Evolutionary conservation across 2,113 vertebrate species (phyloP), one percentile per base, ranked within the genome.

Genomic region (Anguilla rostrata): DNA sequence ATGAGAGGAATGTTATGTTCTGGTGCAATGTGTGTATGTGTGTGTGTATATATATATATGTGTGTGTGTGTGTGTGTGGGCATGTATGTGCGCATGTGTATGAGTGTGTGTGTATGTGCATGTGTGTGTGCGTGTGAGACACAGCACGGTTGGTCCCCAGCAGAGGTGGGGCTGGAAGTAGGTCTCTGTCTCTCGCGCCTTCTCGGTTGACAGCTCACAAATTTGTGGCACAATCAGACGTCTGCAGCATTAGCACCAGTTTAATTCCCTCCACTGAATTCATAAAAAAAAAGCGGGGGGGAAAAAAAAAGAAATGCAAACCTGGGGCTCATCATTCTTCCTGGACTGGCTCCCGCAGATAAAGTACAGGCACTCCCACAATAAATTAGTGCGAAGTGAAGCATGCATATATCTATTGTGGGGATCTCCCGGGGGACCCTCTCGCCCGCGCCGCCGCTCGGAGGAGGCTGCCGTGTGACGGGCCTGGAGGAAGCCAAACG

Each of bases 311-410:
- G 43, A 49, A 82, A 43, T 40, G 40, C 26, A 49, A 83, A 83
- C 81, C 81, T 83, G 41, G 14, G 86, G 83, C 71, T 90, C 46
- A 75, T 89, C 84, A 89, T 89, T 84, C 90, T 94, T 89, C 89
- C 82, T 85, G 79, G 93, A 90, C 89, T 89, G 86, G 20, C 90
- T 93, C 88, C 86, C 78, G 88, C 2, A 89, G 85, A 87, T 85
- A 86, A 92, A 92, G 90, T 78, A 91, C 53, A 71, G 83, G 89
- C 78, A 53, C 43, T 88, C 78, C 90, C 86, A 81, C 86, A 86
- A 79, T 86, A 93, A 92, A 90, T 91, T 83, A 90, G 88, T 83
- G 39, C 29, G 87, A 88, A 0, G 0, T 60, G 89, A 89, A 89
- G 43, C 85, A 92, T 90, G 83, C 82, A 87, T 87, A 20, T 83